Evolutionary conservation across 2,113 vertebrate genomes (phyloP).

Genomic region (Phoenicopterus ruber): DNA sequence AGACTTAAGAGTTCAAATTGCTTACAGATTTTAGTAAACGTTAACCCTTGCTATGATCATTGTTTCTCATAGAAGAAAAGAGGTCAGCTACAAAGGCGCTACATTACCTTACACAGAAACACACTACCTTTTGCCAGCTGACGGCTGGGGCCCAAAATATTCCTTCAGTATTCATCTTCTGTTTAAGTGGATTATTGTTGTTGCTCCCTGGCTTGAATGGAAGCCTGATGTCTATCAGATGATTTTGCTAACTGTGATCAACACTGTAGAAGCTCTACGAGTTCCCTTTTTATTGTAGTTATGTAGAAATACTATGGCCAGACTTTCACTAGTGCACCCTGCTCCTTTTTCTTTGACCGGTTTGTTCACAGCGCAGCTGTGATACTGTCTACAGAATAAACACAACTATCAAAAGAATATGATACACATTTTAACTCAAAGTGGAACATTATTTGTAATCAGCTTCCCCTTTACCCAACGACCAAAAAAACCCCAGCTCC

Average conservation of each 20-base stretch:
- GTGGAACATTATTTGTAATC: neutral
- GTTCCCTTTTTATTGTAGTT: neutral
- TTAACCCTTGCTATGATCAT: neutral
- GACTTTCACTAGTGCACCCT: neutral
- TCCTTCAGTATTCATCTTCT: neutral
- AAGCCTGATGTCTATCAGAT: neutral
- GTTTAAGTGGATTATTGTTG: neutral
- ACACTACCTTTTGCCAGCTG: neutral
- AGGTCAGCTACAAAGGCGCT: neutral
- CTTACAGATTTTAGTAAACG: neutral
- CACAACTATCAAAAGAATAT: neutral
- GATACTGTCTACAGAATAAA: neutral
- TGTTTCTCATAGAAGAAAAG: neutral
- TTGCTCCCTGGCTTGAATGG: neutral
- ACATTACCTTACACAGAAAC: neutral
- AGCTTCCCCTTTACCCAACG: neutral
- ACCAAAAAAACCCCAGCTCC: rapidly evolving
- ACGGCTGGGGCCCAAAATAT: neutral
- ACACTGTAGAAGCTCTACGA: neutral
- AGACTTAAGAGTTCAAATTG: neutral
- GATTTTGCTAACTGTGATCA: neutral
- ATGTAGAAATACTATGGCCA: neutral
- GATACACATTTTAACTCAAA: neutral
- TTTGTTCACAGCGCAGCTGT: neutral
- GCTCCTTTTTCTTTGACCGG: neutral